Base-by-base conservation (phyloP, 1,140 invertebrate species). In the Helicoverpa zea region DNA sequence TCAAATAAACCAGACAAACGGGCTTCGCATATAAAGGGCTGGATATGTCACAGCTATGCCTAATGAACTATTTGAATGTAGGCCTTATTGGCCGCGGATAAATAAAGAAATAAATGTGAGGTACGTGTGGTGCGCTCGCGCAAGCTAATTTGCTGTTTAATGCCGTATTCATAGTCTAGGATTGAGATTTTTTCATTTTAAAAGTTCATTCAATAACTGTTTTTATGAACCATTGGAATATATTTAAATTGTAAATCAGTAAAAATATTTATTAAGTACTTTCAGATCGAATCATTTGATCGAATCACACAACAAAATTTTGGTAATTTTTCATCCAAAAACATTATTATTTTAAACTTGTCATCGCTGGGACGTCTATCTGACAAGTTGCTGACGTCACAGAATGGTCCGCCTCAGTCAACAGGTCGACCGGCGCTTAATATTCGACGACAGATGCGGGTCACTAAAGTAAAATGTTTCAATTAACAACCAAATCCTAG, bases 31-130 rank as follows among this genome's bases (percentile, higher is more conserved):
- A 94, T 89, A 93, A 92, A 94, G 89, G 91, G 88, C 88, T 85
- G 79, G 79, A 87, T 90, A 88, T 88, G 86, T 89, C 86, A 84
- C 79, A 83, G 83, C 81, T 81, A 84, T 87, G 84, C 85, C 90
- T 94, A 94, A 94, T 94, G 91, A 94, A 93, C 91, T 91, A 94
- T 94, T 94, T 93, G 91, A 94, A 94, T 94, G 93, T 94, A 88
- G 89, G 89, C 88, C 90, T 91, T 90, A 94, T 93, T 92, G 90
- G 89, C 83, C 81, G 84, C 86, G 86, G 82, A 90, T 91, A 91
- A 91, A 94, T 92, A 94, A 92, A 92, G 88, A 91, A 91, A 89
- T 89, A 92, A 92, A 92, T 88, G 89, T 84, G 86, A 81, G 68
- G 80, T 81, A 83, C 82, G 84, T 70, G 74, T 56, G 43, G 76